Evolutionary conservation across 2,888 invertebrate species (phyloP).

Genomic region (Panzeria rudis): DNA sequence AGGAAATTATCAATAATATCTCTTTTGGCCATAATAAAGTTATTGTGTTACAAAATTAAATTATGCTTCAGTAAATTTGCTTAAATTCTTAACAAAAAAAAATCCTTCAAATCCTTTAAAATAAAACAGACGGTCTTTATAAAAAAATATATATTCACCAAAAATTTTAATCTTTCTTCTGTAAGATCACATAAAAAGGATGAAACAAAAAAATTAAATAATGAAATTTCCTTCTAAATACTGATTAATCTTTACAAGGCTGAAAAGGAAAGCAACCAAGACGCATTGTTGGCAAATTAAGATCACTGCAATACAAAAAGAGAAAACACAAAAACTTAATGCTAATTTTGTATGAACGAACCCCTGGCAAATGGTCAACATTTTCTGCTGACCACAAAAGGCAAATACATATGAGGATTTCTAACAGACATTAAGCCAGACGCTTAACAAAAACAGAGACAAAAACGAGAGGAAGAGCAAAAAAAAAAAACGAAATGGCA

Average conservation of each 20-base stretch:
- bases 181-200: constrained; percentile 5
- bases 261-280: constrained; percentile 3
- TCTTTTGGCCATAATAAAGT: constrained; percentile 41
- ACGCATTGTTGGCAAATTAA: constrained; percentile 65
- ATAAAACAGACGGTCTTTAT: constrained; percentile 51
- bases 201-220: constrained; percentile 25
- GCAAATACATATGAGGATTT: constrained; percentile 58
- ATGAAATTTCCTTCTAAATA: constrained; percentile 41
- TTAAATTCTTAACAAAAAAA: background rate
- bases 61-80: constrained; percentile 55
- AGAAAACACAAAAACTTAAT: background rate
- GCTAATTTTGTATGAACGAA: constrained; percentile 10
- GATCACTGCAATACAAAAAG: constrained; percentile 23
- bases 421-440: constrained; percentile 44
- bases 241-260: constrained; percentile 49
- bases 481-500: constrained; percentile 15
- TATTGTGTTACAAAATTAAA: constrained; percentile 65
- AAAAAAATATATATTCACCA: background rate
- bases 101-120: background rate
- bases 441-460: constrained; percentile 3
- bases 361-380: constrained; percentile 58
- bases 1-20: constrained; percentile 37
- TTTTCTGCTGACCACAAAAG: constrained; percentile 65
- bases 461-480: background rate
- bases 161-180: constrained; percentile 51